Conservation (phyloP, 2,797 vertebrate species). For the Myiotriccus ornatus region DNA sequence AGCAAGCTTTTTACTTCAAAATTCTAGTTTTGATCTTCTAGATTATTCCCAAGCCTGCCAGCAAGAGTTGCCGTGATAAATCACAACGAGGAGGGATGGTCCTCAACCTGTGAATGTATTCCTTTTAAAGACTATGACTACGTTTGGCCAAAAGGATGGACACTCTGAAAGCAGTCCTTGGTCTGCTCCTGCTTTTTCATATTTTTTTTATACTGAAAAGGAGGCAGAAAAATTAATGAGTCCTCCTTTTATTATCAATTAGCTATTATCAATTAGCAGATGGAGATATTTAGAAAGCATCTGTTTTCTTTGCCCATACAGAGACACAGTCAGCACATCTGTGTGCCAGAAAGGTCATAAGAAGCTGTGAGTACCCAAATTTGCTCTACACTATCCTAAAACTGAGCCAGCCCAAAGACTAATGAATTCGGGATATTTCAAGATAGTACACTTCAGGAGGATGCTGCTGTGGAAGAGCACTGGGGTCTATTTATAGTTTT, state of each 20-base stretch:
- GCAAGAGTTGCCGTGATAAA: neutral
- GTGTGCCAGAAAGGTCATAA: neutral
- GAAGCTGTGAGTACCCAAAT: neutral
- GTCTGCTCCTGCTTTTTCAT: neutral
- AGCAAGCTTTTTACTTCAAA: neutral
- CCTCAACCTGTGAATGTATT: neutral
- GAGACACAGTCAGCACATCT: neutral
- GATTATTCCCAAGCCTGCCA: neutral
- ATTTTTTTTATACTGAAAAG: neutral
- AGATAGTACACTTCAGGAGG: neutral
- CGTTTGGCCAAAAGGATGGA: neutral
- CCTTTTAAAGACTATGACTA: neutral
- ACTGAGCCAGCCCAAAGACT: neutral
- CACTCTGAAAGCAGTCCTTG: neutral
- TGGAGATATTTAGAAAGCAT: neutral
- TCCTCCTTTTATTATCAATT: neutral
- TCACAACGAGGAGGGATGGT: neutral
- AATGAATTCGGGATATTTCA: neutral
- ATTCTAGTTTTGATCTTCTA: neutral
- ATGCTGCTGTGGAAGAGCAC: neutral
- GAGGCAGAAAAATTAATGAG: neutral
- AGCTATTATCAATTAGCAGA: neutral
- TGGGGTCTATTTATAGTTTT: neutral
- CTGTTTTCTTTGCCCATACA: neutral
- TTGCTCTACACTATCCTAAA: neutral